Evolutionary conservation across 2,113 vertebrate species (phyloP).

Genomic region (Gulo gulo): DNA sequence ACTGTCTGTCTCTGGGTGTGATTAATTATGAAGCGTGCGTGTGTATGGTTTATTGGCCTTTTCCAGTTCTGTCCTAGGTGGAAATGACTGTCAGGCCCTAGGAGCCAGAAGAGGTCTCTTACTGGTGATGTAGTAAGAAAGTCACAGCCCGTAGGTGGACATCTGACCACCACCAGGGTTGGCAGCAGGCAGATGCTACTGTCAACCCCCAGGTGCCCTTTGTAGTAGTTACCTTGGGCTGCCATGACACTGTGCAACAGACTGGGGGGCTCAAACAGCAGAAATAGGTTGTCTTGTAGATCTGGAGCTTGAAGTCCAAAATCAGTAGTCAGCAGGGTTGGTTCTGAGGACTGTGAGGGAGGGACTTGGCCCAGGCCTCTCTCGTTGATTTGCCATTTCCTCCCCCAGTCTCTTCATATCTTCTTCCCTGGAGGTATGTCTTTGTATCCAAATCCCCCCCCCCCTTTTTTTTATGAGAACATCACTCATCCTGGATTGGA

Average conservation of each 20-base stretch:
- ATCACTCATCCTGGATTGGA: neutral
- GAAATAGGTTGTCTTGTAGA: neutral
- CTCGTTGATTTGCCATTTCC: neutral
- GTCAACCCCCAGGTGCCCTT: neutral
- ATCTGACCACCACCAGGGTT: neutral
- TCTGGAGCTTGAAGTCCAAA: neutral
- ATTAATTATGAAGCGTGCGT: neutral
- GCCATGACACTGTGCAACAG: fast-evolving
- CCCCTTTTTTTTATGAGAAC: neutral
- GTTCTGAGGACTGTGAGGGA: neutral
- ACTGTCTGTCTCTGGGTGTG: neutral
- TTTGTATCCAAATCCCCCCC: neutral
- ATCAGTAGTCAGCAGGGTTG: neutral
- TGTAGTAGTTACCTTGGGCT: neutral
- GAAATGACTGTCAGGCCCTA: neutral
- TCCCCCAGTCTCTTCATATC: neutral
- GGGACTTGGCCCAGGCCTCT: neutral
- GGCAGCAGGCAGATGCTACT: neutral
- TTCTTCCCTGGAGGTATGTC: neutral
- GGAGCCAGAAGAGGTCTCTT: neutral
- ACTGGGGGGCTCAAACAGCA: neutral
- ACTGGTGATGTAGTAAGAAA: neutral
- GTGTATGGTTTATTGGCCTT: neutral
- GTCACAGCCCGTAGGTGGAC: neutral
- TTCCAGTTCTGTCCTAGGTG: neutral